These are phyloP conservation scores for Danio albolineatus DNA, from an alignment of 2,797 vertebrate genomes.

Conservation along the genomic window DNA sequence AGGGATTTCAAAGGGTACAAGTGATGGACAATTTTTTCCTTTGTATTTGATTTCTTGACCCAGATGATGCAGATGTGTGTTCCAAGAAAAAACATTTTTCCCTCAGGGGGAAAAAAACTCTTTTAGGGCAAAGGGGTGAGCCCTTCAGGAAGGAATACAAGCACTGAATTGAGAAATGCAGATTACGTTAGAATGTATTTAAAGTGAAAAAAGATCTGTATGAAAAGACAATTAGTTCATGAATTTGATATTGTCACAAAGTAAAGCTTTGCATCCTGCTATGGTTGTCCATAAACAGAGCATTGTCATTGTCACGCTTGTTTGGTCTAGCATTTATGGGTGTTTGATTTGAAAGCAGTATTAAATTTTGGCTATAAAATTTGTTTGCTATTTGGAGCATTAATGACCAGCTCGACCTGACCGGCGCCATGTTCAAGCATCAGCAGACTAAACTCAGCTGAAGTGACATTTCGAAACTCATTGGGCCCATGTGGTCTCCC, in stretches of 20 bases:
- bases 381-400: neutral
- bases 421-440: conserved; percentile 15
- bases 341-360: conserved; percentile 20
- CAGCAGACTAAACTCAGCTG: conserved; percentile 45
- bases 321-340: conserved; percentile 33
- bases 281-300: conserved; percentile 14
- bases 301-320: neutral
- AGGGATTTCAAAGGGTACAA: too few relatives aligned
- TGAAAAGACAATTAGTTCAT: neutral
- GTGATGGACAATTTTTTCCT: too few relatives aligned
- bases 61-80: too few relatives aligned
- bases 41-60: too few relatives aligned
- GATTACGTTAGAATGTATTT: too few relatives aligned
- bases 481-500: conserved; percentile 15
- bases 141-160: too few relatives aligned
- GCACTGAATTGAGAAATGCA: too few relatives aligned
- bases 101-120: too few relatives aligned
- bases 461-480: conserved; percentile 47
- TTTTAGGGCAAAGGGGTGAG: too few relatives aligned
- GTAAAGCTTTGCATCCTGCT: neutral
- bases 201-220: neutral
- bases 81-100: too few relatives aligned
- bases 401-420: conserved; percentile 16
- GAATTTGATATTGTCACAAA: neutral
- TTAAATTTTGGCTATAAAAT: neutral